A percentile compares a stretch with the other conserved stretches of the same genome.
Evolutionary conservation across 2,113 vertebrate genomes (phyloP).

Genomic region (Ptyas mucosa): DNA sequence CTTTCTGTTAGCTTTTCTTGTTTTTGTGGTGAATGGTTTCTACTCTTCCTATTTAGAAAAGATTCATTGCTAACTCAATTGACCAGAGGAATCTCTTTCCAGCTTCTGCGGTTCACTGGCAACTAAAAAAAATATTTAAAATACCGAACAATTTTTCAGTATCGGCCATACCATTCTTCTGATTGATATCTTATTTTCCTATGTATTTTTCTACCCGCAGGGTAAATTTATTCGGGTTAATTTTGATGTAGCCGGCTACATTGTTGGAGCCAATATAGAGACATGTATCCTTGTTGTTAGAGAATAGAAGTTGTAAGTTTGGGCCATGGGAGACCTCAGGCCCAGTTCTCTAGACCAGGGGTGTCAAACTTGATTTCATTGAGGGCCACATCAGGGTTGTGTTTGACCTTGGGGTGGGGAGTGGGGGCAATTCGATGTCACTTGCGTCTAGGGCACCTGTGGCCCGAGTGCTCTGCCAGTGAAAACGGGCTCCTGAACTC

Average conservation of each 20-base stretch:
- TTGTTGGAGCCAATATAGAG: constrained; percentile 93
- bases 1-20: neutral
- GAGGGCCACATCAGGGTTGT: no score
- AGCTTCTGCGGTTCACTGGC: neutral
- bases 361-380: no score
- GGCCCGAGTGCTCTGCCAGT: no score
- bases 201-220: constrained; percentile 49
- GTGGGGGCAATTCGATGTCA: no score
- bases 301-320: neutral
- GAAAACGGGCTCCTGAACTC: no score
- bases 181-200: neutral
- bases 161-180: neutral
- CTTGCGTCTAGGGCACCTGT: no score
- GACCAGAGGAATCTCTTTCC: neutral
- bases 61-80: neutral
- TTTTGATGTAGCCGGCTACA: constrained; percentile 88
- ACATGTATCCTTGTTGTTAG: constrained; percentile 81
- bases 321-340: neutral
- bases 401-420: no score
- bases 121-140: neutral
- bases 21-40: neutral
- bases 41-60: neutral
- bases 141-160: neutral
- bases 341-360: neutral
- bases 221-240: constrained; percentile 93